A percentile compares a stretch with the other conserved stretches of the same genome.
Evolutionary conservation across 2,888 invertebrate species (phyloP).

Genomic region (Eulithis prunata): DNA sequence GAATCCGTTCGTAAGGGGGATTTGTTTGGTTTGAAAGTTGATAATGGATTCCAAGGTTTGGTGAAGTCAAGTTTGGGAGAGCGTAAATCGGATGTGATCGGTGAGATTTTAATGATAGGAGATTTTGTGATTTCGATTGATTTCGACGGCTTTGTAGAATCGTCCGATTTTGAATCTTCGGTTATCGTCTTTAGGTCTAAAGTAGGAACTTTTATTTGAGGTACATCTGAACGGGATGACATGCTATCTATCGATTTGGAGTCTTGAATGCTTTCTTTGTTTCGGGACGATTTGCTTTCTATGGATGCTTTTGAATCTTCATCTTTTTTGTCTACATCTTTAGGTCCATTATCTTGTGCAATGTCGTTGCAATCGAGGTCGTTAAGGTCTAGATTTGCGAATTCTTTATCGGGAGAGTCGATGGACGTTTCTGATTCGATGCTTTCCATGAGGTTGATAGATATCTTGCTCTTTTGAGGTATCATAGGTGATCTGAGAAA

Average conservation of each 20-base stretch:
- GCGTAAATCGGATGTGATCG: slow-evolving; percentile 45
- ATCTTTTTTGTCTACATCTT: slow-evolving; percentile 49
- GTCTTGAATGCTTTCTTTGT: slow-evolving; percentile 59
- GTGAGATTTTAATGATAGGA: slow-evolving; percentile 65
- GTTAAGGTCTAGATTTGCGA: slow-evolving; percentile 74
- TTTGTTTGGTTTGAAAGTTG: slow-evolving; percentile 70
- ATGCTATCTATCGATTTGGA: slow-evolving; percentile 61
- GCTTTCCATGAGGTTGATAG: slow-evolving; percentile 81
- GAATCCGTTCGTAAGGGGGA: slow-evolving; percentile 68
- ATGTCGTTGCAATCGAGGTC: slow-evolving; percentile 66
- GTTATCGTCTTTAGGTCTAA: slow-evolving; percentile 66
- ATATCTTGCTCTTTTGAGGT: slow-evolving; percentile 77
- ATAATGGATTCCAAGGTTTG: slow-evolving; percentile 71
- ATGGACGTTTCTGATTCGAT: slow-evolving; percentile 81
- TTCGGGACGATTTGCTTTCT: slow-evolving; percentile 28
- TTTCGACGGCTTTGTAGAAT: slow-evolving; percentile 47
- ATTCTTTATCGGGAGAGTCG: slow-evolving; percentile 78
- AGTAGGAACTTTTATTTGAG: slow-evolving; percentile 75
- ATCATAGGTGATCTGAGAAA: slow-evolving; percentile 79
- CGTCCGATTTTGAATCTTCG: slow-evolving; percentile 67
- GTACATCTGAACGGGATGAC: slow-evolving; percentile 58
- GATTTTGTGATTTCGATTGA: slow-evolving; percentile 57
- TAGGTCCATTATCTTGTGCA: slow-evolving; percentile 53
- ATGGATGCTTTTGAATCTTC: slow-evolving; percentile 23
- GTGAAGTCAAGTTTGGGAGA: slow-evolving; percentile 56